Conservation (phyloP, 2,113 vertebrate genomes). For the Thalassarche chlororhynchos region DNA sequence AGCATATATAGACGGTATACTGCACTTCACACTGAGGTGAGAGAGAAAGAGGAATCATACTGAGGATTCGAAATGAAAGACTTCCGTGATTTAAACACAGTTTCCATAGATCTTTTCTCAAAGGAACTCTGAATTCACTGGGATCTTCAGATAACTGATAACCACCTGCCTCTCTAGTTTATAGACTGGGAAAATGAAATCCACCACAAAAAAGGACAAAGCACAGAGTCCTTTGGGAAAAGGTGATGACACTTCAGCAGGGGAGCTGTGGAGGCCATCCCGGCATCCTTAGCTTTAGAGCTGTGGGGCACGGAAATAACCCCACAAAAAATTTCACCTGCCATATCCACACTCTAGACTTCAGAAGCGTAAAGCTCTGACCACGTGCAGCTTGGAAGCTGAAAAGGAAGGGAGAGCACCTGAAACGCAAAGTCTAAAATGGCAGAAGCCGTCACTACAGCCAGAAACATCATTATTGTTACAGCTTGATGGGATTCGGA, state of each 20-base stretch:
- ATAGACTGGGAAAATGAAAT: not conserved
- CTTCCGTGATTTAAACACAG: not conserved
- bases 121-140: not conserved
- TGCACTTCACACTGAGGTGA: not conserved
- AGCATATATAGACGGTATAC: rapidly evolving
- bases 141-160: not conserved
- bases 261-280: not conserved
- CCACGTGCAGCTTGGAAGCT: not conserved
- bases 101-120: not conserved
- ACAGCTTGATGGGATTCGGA: not conserved
- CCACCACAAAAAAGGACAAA: not conserved
- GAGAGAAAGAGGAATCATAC: not conserved
- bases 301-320: not conserved
- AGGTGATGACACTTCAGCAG: not conserved
- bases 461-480: not conserved
- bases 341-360: not conserved
- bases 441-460: not conserved
- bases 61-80: not conserved
- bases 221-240: not conserved
- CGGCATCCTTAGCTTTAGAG: not conserved
- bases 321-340: not conserved
- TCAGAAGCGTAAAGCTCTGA: not conserved
- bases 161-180: not conserved
- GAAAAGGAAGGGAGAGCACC: not conserved
- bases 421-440: not conserved